These are phyloP conservation scores for Syngnathoides biaculeatus DNA, from an alignment of 2,113 vertebrate genomes.

Conservation along the genomic window DNA sequence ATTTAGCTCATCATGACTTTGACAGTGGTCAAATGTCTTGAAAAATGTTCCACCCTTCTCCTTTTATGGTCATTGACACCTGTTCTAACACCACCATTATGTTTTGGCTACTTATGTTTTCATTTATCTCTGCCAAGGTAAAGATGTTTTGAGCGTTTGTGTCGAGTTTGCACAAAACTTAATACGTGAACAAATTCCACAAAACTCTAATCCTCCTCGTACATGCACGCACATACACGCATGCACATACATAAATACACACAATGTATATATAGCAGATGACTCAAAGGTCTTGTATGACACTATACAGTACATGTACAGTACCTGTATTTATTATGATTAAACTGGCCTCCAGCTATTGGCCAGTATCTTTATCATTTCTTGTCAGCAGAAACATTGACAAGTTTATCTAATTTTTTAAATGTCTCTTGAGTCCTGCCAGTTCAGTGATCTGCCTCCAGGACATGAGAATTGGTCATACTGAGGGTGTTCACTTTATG, in stretches of 20 bases:
- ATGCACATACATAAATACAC: neutral
- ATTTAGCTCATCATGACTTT: no score
- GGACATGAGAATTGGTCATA: constrained; percentile 7
- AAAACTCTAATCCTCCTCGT: neutral
- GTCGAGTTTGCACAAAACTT: no score
- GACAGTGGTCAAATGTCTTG: no score
- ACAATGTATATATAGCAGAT: neutral
- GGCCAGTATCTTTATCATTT: neutral
- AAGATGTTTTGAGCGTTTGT: no score
- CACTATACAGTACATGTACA: no score
- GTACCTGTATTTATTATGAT: constrained; percentile 24
- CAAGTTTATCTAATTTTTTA: neutral
- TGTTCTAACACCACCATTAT: no score
- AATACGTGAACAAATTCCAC: no score
- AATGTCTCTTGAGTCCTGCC: neutral
- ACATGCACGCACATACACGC: neutral
- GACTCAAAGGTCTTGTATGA: neutral
- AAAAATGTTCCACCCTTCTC: no score
- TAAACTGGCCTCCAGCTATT: constrained; percentile 5
- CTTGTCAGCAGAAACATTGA: neutral
- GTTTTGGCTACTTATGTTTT: no score
- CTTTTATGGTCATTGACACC: no score
- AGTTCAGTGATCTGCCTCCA: neutral
- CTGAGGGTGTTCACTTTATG: neutral
- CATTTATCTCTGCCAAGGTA: no score